A percentile compares a stretch with the other conserved stretches of the same genome.
These are phyloP conservation scores for Sminthurides bifidus DNA, from an alignment of 1,140 invertebrate species.

Conservation along the genomic window DNA sequence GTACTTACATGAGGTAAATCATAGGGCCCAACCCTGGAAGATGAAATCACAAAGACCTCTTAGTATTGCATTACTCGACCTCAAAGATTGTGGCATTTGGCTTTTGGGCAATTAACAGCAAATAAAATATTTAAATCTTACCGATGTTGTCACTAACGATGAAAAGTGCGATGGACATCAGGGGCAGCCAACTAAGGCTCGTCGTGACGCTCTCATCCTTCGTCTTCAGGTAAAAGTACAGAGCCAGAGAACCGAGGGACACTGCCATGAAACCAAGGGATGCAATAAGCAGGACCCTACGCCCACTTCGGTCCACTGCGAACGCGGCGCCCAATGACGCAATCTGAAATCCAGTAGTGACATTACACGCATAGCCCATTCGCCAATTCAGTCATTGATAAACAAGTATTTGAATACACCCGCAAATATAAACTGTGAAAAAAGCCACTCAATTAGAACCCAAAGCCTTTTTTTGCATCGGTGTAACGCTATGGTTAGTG, in stretches of 20 bases:
- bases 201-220: slow-evolving; percentile 6
- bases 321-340: slow-evolving; percentile 41
- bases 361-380: slow-evolving; percentile 1
- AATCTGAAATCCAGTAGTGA: slow-evolving; percentile 30
- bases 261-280: slow-evolving; percentile 40
- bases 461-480: too few relatives aligned
- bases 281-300: slow-evolving; percentile 44
- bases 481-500: too few relatives aligned
- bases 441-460: too few relatives aligned
- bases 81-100: background rate
- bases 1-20: background rate
- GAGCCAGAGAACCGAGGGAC: slow-evolving; percentile 37
- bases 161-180: slow-evolving; percentile 39
- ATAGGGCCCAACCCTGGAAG: too few relatives aligned
- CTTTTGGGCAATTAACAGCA: too few relatives aligned
- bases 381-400: background rate
- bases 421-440: too few relatives aligned
- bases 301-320: slow-evolving; percentile 47
- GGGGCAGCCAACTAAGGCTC: slow-evolving; percentile 37
- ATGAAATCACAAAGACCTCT: too few relatives aligned
- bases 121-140: slow-evolving; percentile 15
- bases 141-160: slow-evolving; percentile 41
- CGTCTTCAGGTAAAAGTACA: slow-evolving; percentile 39
- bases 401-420: too few relatives aligned
- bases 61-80: background rate